Evolutionary conservation across 2,888 invertebrate species (phyloP), one percentile per base, ranked within the genome.

Genomic region (Ctena decussata): DNA sequence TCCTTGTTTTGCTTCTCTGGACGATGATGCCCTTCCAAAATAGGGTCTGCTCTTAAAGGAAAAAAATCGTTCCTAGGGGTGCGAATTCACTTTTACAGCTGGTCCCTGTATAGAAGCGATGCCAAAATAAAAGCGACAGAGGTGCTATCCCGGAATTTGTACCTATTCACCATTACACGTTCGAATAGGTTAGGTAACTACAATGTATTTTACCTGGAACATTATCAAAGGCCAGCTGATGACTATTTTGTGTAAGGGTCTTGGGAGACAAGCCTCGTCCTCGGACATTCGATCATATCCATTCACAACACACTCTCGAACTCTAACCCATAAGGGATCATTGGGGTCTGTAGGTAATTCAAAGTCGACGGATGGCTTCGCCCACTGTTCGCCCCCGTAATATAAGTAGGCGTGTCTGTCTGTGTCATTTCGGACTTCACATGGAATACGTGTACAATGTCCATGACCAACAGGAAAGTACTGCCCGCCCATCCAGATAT

Each of bases 401-500:
- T 65, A 65, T 12, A 79, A 41, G 35, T 35, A 32, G 30, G 79
- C 79, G 18, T 39, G 53, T 41, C 39, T 72, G 30, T 30, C 24
- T 1, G 1, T n/a, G 69, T 69, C 65, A 41, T 74, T 41, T 11
- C 37, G 37, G 15, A 80, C 69, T 35, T 75, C 75, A 39, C 80
- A 80, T 21, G 80, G 80, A 24, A 80, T 75, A 24, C 30, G 6
- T 27, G 74, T 80, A 49, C 80, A 80, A 5, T 60, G 69, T 5
- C 75, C 80, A 35, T 80, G 80, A 0, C 71, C 80, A 15, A 75
- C 69, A 27, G 80, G 74, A 65, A 80, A 32, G 27, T 80, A 80
- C 12, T 32, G 35, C 18, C 80, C 80, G n/a, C 69, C 80, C 75
- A 80, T 74, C 41, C 60, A 65, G 24, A 74, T 60, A 27, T 74